A percentile compares a stretch with the other conserved stretches of the same genome.
Evolutionary conservation across 2,797 vertebrate species (phyloP).

Genomic region (Lepidocolaptes lacrymiger): DNA sequence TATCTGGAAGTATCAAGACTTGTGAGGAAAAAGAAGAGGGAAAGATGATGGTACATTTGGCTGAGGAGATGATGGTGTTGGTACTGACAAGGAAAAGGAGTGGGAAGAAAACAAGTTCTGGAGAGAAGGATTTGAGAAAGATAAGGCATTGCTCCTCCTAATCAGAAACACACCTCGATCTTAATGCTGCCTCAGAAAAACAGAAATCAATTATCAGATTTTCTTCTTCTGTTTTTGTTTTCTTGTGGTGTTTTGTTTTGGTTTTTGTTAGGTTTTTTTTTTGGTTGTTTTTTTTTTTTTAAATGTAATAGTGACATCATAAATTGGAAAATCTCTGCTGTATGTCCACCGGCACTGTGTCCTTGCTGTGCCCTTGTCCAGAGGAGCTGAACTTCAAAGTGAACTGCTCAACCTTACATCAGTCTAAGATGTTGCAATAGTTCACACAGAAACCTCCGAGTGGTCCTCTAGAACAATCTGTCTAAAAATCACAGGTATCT

Average conservation of each 20-base stretch:
- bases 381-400: background rate
- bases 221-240: background rate
- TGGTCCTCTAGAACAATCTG: background rate
- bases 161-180: background rate
- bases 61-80: background rate
- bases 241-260: background rate
- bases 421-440: background rate
- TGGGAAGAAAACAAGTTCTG: background rate
- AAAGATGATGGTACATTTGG: slow-evolving; percentile 12
- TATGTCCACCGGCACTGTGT: background rate
- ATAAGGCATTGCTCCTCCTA: background rate
- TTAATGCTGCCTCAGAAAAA: background rate
- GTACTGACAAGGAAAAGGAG: background rate
- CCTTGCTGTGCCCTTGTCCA: background rate
- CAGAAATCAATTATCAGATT: background rate
- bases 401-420: background rate
- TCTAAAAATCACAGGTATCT: background rate
- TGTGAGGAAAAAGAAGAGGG: background rate
- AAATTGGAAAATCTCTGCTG: background rate
- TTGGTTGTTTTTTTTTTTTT: background rate
- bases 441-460: background rate
- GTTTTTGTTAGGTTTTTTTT: background rate
- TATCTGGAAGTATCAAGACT: background rate
- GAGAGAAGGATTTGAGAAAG: background rate
- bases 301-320: background rate